Conservation (phyloP, 2,113 vertebrate genomes). For the Podarcis raffonei region DNA sequence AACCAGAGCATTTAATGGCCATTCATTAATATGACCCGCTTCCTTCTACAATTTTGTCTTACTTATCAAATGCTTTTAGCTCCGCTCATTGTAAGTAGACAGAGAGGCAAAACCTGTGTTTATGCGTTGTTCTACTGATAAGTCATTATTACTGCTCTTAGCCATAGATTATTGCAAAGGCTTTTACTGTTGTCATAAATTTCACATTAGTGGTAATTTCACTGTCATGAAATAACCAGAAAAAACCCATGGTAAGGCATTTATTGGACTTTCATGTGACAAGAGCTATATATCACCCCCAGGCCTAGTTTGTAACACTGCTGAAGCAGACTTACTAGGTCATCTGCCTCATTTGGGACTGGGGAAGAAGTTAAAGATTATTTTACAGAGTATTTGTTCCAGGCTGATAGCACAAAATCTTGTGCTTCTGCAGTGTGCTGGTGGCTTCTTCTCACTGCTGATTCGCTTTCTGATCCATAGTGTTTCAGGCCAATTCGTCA, state of each 20-base stretch:
- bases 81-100: neutral
- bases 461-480: neutral
- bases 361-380: slow-evolving; percentile 1
- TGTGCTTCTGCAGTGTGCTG: slow-evolving; percentile 7
- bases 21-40: neutral
- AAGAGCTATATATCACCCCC: slow-evolving; percentile 9
- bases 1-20: neutral
- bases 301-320: slow-evolving; percentile 6
- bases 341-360: neutral
- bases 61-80: neutral
- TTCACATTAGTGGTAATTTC: slow-evolving; percentile 5
- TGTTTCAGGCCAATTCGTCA: neutral
- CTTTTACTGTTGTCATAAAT: fast-evolving
- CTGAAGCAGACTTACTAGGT: neutral
- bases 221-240: slow-evolving; percentile 8
- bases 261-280: slow-evolving; percentile 15
- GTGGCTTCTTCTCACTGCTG: neutral
- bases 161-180: neutral
- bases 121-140: neutral
- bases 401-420: slow-evolving; percentile 1
- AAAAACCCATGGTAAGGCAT: neutral
- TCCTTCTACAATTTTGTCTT: neutral
- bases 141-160: slow-evolving; percentile 31
- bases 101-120: neutral
- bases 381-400: neutral